Evolutionary conservation across 1,140 invertebrate genomes (phyloP), one percentile per base, ranked within the genome.

Genomic region (Drosophila mojavensis): DNA sequence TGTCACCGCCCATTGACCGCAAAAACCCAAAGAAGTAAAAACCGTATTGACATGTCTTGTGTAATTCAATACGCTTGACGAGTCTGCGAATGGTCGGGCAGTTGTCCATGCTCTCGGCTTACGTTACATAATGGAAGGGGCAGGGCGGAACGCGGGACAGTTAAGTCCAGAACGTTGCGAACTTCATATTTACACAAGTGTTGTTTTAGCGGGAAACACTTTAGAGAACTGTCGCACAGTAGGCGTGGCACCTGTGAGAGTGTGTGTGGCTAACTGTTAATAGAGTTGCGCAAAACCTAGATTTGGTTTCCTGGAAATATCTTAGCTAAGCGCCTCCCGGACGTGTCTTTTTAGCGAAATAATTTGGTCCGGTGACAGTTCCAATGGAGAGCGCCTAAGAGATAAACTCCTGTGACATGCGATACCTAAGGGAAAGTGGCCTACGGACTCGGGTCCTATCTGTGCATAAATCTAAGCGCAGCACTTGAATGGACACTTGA

Each of bases 401-500:
- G 70, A 80, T 73, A 61, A 41, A 26, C 26, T 47, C 55, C 15
- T 28, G 43, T 83, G 80, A 69, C 65, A 89, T 84, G 58, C 66
- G 84, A 89, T 89, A 89, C 85, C 66, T 55, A 64, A 67, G 79
- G 61, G 80, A 84, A 75, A 80, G 84, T 86, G 67, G 76, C 66
- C 78, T 58, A 73, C 63, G 67, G 43, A 17, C 43, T 47, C 15
- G 5, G 75, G 58, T 59, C 20, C 81, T 89, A 89, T 89, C 84
- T 63, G 63, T 47, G 51, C 67, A 78, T 60, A 76, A 81, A 89
- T 89, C 84, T 86, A 67, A 39, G 81, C 78, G 51, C 64, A 61
- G 68, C 78, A 86, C 82, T 89, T 84, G 84, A 90, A 81, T 83
- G 80, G 73, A 74, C 85, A 81, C 84, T 84, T 89, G 80, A 89